Evolutionary conservation across 2,888 invertebrate genomes (phyloP), one percentile per base, ranked within the genome.

Genomic region (Drosophila cognata): DNA sequence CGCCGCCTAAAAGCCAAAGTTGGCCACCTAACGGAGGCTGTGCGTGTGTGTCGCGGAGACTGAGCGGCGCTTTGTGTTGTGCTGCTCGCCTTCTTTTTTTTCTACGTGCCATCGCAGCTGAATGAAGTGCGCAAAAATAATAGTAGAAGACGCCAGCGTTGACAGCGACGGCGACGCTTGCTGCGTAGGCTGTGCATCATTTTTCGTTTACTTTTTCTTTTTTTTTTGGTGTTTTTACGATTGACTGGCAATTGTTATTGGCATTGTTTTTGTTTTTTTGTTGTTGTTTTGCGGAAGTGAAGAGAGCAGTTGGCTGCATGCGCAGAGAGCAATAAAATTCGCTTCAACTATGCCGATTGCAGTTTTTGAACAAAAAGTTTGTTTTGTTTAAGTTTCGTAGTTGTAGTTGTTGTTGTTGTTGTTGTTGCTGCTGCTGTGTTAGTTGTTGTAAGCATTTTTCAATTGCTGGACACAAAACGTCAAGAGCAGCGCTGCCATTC

Each of bases 121-220:
- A 78, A 88, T 87, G 71, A 75, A 81, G 76, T 79, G 86, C 70
- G 79, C 83, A 29, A 29, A 78, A 78, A 76, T 82, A 80, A 69
- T 84, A 87, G 80, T 60, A 80, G 77, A 35, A 31, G 25, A 64
- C 59, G 64, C 48, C 59, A 58, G 25, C 56, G 36, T 33, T 36
- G 60, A 25, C 33, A 51, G 8, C 33, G 59, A 29, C 72, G 35
- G 4, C 16, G 51, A 33, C 41, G 67, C 5, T 11, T n/a, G 55
- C 63, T 60, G 55, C 53, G 55, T 58, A 74, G 62, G 70, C 59
- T 70, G 77, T 70, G 70, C 75, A 74, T 70, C 28, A 59, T 41
- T 43, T 36, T 29, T 21, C n/a, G 3, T 59, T 29, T 46, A 38
- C 21, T 51, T 36, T 36, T 55, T 71, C 50, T 50, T 58, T 21